Evolutionary conservation across 2,113 vertebrate genomes (phyloP).

Genomic region (Toxotes jaculatrix): DNA sequence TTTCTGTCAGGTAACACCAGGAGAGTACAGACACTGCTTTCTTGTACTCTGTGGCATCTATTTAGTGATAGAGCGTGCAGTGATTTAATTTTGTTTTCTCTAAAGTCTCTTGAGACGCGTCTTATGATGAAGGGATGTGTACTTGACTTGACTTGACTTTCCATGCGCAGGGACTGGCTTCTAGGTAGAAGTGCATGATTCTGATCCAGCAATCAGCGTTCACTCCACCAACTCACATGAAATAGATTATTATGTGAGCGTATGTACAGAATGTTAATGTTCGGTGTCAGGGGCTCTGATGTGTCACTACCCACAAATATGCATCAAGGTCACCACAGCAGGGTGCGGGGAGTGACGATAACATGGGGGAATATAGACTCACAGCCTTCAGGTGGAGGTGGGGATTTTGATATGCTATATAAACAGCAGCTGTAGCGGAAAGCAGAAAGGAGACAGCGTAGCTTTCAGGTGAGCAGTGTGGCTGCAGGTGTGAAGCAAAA

Average conservation of each 20-base stretch:
- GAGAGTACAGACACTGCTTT: constrained; percentile 1
- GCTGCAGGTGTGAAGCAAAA: background rate
- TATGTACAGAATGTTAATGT: background rate
- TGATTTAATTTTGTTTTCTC: constrained; percentile 21
- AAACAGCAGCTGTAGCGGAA: background rate
- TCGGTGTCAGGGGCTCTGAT: background rate
- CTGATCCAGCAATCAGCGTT: no score
- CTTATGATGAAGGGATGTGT: constrained; percentile 28
- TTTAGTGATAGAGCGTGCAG: background rate
- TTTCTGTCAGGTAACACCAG: constrained; percentile 55
- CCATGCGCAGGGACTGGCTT: constrained; percentile 46
- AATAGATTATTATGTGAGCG: background rate
- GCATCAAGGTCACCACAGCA: background rate
- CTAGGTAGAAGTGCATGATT: constrained; percentile 1
- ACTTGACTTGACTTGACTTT: constrained; percentile 22
- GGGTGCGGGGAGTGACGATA: background rate
- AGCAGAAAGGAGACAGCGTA: background rate
- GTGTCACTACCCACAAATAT: background rate
- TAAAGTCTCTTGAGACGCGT: background rate
- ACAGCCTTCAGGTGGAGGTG: background rate
- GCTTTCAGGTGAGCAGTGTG: background rate
- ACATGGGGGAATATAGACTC: background rate
- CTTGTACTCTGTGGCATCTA: background rate
- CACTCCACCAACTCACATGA: background rate
- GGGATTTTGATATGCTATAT: background rate